Evolutionary conservation across 2,113 vertebrate species (phyloP), one percentile per base, ranked within the genome.

Genomic region (Coregonus clupeaformis): DNA sequence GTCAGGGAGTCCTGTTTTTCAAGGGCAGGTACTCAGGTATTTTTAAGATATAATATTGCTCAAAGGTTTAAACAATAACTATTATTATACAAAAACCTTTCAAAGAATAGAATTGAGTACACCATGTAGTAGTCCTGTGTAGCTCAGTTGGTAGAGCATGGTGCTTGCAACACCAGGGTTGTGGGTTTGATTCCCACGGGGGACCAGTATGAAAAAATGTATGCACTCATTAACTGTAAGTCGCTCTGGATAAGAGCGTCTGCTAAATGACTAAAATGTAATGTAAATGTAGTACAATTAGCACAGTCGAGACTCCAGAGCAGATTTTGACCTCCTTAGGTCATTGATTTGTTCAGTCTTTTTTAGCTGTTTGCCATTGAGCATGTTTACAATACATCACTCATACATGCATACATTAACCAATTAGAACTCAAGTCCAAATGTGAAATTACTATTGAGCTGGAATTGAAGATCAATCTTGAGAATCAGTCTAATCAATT

Each of bases 261-360:
- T n/a, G n/a, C n/a, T n/a, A n/a, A n/a, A n/a, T n/a, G n/a, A n/a
- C n/a, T n/a, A n/a, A n/a, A n/a, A n/a, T n/a, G n/a, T n/a, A n/a
- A n/a, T n/a, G n/a, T n/a, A n/a, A n/a, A 24, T 2, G 57, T 52
- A 14, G 12, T 66, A 32, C 29, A 66, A 30, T 36, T 1, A 36
- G 5, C 14, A 32, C 27, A 66, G 27, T 29, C 6, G 5, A 73
- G 3, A 24, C 60, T 76, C 66, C 36, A 42, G 9, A 42, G 73
- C 59, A 73, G 63, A 25, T 29, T 74, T 69, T 79, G 71, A 70
- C 25, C 64, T 75, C 47, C 68, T 73, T 59, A 24, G 45, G 42
- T 77, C 45, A 85, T 81, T 80, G 65, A 87, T 84, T 79, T 67
- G 74, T 67, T 80, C 74, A 49, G 47, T 18, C 3, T 52, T 52